Base-by-base conservation (phyloP, 2,113 vertebrate species). In the Mormyrus iriodes region DNA sequence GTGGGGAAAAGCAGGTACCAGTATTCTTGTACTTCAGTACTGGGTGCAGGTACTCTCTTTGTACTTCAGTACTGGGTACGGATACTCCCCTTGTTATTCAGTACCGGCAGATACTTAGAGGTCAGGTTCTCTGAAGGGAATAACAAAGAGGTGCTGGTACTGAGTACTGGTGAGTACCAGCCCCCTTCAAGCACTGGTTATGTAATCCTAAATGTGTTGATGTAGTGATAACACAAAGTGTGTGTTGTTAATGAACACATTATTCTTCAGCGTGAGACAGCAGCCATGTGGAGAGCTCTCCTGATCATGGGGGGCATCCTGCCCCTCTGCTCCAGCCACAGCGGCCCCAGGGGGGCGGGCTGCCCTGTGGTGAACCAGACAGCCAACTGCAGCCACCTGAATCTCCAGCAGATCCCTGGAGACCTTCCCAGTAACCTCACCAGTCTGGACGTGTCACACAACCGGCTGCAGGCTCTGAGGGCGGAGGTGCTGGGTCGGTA, bases 381-480 rank as follows among this genome's bases (percentile, higher is more conserved):
- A 52, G 98, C 97, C 0, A 97, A 99, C 93, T 99, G 98, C 92
- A 97, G 97, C 90, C 98, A 97, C 89, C 94, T 97, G 89, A 96
- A 95, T 51, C 94, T 99, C 89, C 95, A 83, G 0, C 91, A 91
- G 0, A 91, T 99, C 85, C 98, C 98, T 0, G 88, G 93, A 2
- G 90, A 98, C 93, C 96, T 99, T 27, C 97, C 98, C 0, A 0
- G 46, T 7, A 96, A 97, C 88, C 97, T 99, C 92, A 97, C 91
- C 0, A 88, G 90, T 12, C 92, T 99, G 91, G 97, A 98, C 44
- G 92, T 99, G 85, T 98, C 97, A 84, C 98, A 99, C 91, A 99
- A 99, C 90, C 95, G 95, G 89, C 83, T 99, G 76, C 92, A 0
- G 85, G 52, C 31, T 24, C 88, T 98, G 1, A 92, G 89, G 15